A percentile compares a stretch with the other conserved stretches of the same genome.
Evolutionary conservation across 2,797 vertebrate species (phyloP).

Genomic region (Sebastes kiyomatsui): DNA sequence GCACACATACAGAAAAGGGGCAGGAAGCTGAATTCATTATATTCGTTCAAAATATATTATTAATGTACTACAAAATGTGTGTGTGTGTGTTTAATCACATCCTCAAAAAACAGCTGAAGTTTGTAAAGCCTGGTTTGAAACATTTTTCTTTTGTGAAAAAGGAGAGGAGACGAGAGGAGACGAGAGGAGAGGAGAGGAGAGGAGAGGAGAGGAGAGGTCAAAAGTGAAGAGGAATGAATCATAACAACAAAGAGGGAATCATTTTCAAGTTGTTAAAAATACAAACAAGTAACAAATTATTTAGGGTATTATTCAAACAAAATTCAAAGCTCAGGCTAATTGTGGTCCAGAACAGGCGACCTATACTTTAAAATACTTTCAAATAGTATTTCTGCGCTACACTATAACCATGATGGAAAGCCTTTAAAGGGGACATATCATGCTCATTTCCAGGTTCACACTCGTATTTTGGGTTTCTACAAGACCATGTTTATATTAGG

Average conservation of each 20-base stretch:
- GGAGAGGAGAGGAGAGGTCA: not conserved
- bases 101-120: not conserved
- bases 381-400: not conserved
- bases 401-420: not conserved
- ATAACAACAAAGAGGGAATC: not conserved
- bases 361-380: not conserved
- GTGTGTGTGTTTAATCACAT: conserved; percentile 8
- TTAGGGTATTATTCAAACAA: too few relatives aligned
- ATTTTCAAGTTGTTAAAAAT: not conserved
- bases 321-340: too few relatives aligned
- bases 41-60: not conserved
- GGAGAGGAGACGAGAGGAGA: too few relatives aligned
- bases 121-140: conserved; percentile 3
- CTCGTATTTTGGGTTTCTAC: too few relatives aligned
- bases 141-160: not conserved
- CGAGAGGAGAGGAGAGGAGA: too few relatives aligned
- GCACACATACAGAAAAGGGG: not conserved
- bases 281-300: not conserved
- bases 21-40: conserved; percentile 4
- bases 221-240: not conserved
- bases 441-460: too few relatives aligned
- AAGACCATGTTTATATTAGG: too few relatives aligned
- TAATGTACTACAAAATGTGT: not conserved
- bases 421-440: too few relatives aligned
- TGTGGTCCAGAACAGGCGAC: not conserved